Evolutionary conservation across 2,113 vertebrate species (phyloP).

Genomic region (Cinclus mexicanus): DNA sequence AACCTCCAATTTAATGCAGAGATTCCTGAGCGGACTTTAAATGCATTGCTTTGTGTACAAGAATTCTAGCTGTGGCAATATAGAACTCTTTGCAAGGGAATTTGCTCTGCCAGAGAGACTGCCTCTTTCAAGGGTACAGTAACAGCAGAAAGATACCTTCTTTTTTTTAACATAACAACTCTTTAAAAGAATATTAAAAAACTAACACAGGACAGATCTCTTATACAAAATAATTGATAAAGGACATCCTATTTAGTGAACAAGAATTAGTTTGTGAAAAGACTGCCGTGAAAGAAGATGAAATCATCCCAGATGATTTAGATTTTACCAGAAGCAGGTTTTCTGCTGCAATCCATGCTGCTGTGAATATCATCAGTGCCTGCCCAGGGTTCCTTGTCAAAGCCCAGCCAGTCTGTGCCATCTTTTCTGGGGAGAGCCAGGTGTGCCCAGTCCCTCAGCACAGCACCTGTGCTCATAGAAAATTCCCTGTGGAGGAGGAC

Average conservation of each 20-base stretch:
- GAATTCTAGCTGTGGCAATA: background rate
- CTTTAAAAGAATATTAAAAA: background rate
- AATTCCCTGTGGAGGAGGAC: background rate
- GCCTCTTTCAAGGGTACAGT: background rate
- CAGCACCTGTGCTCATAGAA: background rate
- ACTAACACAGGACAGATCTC: background rate
- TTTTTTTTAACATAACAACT: background rate
- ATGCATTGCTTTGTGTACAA: background rate
- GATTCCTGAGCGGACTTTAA: background rate
- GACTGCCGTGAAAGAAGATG: background rate
- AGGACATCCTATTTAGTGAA: background rate
- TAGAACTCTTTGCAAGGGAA: background rate
- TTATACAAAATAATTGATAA: background rate
- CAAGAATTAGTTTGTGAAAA: background rate
- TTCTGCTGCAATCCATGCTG: background rate
- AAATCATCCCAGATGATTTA: background rate
- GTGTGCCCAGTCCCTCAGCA: background rate
- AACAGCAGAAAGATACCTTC: background rate
- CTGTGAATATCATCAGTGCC: background rate
- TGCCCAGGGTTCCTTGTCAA: background rate
- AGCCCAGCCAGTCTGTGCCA: background rate
- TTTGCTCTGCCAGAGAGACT: background rate
- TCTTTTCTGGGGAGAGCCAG: background rate
- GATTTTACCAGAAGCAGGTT: background rate
- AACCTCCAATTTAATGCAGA: background rate